Base-by-base conservation (phyloP, 2,888 invertebrate genomes). In the Pilophorus perplexus region DNA sequence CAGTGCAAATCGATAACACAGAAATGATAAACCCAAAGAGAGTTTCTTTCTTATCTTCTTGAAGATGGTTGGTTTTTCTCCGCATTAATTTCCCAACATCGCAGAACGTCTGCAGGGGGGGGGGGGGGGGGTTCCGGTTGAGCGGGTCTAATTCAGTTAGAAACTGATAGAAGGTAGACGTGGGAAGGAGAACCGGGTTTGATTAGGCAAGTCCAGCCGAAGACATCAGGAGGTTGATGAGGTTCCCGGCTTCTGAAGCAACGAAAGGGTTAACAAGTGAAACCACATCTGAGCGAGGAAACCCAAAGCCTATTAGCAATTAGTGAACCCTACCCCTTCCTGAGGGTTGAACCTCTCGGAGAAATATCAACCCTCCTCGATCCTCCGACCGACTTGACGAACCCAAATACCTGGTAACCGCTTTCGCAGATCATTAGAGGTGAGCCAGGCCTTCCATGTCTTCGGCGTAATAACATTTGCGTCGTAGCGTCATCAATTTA, bases 221-320 rank as follows among this genome's bases (percentile, higher is more conserved):
- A 59, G 59, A 42, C 40, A 25, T 38, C 22, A 27, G 42, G 42
- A 57, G 8, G 38, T 14, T 33, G 57, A 42, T 59, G 59, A 52
- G 28, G 59, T 20, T 2, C 22, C 22, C 4, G 22, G 55, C 28
- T 16, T 37, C 37, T 14, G 22, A 22, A 16, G 57, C 3, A 6
- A 20, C 40, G 16, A 20, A 55, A 23, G 57, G 42, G 59, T 42
- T 59, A 59, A 59, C 59, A 59, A 59, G 59, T 59, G 28, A 42
- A 59, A 59, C 59, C 59, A 59, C 59, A 59, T 59, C 59, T 59
- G 59, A 59, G 59, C 59, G 22, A 22, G 59, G 42, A 59, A 59
- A 52, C 52, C 59, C 25, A 42, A 59, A 59, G 59, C 59, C 42
- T 59, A 59, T 59, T 59, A 42, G 59, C 59, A 59, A 59, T 59